Conservation (phyloP, 2,888 invertebrate genomes). For the Cosmopolites sordidus region DNA sequence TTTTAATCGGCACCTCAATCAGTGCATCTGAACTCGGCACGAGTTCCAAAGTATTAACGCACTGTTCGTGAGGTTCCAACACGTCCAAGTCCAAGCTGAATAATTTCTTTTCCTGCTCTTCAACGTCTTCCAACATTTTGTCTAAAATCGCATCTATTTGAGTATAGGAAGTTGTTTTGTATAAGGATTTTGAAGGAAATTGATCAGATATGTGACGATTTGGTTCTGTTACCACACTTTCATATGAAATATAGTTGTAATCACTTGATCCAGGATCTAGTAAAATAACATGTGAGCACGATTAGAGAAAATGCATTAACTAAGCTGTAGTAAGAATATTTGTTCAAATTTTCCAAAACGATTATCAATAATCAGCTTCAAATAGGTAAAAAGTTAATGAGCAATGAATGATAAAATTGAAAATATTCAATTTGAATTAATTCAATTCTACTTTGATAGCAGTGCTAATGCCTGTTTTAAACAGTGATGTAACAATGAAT, state of each 20-base stretch:
- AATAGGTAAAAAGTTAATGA: slow-evolving; percentile 18
- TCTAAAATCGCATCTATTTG: slow-evolving; percentile 48
- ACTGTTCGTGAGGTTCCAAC: slow-evolving; percentile 36
- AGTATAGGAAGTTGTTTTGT: slow-evolving; percentile 41
- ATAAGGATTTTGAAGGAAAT: slow-evolving; percentile 15
- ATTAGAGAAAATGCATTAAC: slow-evolving; percentile 34
- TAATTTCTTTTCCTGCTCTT: slow-evolving; percentile 40
- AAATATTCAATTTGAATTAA: background rate
- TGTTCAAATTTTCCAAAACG: slow-evolving; percentile 8
- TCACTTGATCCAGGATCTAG: slow-evolving; percentile 37
- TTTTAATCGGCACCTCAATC: slow-evolving; percentile 47
- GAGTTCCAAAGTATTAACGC: slow-evolving; percentile 43
- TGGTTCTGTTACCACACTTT: slow-evolving; percentile 42
- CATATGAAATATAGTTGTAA: slow-evolving; percentile 40
- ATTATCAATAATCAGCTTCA: background rate
- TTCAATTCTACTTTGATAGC: background rate
- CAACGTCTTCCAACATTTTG: slow-evolving; percentile 47
- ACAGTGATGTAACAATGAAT: background rate
- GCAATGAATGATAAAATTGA: slow-evolving; percentile 28
- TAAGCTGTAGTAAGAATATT: slow-evolving; percentile 39
- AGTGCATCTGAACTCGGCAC: slow-evolving; percentile 45
- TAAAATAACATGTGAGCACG: slow-evolving; percentile 30
- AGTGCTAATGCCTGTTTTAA: background rate
- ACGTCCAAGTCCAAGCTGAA: slow-evolving; percentile 42
- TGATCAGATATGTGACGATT: slow-evolving; percentile 36